Base-by-base conservation (phyloP, 23 tunicate genomes). In the Halocynthia aurantium region DNA sequence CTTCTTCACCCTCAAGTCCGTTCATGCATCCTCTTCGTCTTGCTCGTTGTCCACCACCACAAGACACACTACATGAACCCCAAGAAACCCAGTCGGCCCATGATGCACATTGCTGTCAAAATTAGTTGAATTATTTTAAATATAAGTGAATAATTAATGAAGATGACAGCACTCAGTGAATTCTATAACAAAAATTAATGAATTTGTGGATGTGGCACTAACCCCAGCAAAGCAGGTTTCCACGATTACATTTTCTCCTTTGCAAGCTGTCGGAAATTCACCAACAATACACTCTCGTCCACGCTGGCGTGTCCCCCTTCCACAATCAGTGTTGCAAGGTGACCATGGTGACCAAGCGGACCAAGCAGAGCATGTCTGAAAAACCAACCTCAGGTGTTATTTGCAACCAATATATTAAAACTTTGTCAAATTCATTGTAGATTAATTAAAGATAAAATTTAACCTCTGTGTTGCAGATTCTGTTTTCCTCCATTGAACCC, bases 331-430 rank as follows among this genome's bases (percentile, higher is more conserved):
- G 10, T 19, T 52, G 67, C 96, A 89, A 21, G 67, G 51, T 61
- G 80, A 17, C 60, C 67, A 81, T 17, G 71, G 56, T 8, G 77
- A 11, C 96, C 96, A 89, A 22, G 63, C 73, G 7, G 78, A 53
- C 85, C 86, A 89, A 40, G 15, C 6, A 0, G 96, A 82, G 55
- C 96, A 89, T 51, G 85, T 57, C 96, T 89, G 67, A 53, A 89
- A 53, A 57, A 51, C 12, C 31, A 9, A 65, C 64, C 17, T n/a
- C 17, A 18, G 17, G 2, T 60, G 64, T 60, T n/a, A 18, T 60
- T 60, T 15, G 64, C 17, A 60, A n/a, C 18, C 18, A n/a, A 15
- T n/a, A 60, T 18, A 60, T 15, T 60, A 4, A 60, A 60, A 60
- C 64, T 60, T 15, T n/a, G 64, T 15, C 64, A 60, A 18, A 60